Base-by-base conservation (phyloP, 2,797 vertebrate species). In the Serranus cabrilla region DNA sequence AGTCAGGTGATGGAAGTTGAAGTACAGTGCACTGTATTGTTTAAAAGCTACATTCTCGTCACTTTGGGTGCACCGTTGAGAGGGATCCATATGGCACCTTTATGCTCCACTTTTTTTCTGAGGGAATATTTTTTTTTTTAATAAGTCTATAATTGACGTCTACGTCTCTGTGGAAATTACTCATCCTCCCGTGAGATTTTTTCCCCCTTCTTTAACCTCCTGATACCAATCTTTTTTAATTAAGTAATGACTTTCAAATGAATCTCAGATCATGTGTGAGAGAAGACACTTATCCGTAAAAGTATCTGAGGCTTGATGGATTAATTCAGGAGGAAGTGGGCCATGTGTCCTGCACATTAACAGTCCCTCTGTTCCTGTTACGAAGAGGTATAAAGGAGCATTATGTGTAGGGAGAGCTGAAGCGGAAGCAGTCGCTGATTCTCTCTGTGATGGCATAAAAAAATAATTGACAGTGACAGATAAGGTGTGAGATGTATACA, bases 161-260 rank as follows among this genome's bases (percentile, higher is more conserved):
- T 80, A 49, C 81, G 71, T 92, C 87, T 78, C 86, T 74, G 75
- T 72, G 88, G 77, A 92, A 92, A 92, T 90, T 62, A 91, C 73
- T 81, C 74, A 88, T 84, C 60, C 76, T 86, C 83, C 50, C 37
- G n/a, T 71, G 81, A 87, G 83, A 85, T 31, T 45, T 52, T 45
- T 42, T 1, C 66, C 71, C 71, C 68, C 68, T 78, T 76, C 67
- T 68, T 83, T 88, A 88, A 86, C 84, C 80, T 86, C 87, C 70
- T 56, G 84, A 92, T 90, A 88, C 80, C 80, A 85, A 90, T 92
- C 74, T 89, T 86, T 87, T 87, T 94, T 91, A 92, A 93, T 94
- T 90, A 94, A 94, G 84, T 90, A 89, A 93, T 91, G 88, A 85
- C 88, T 93, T 92, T 90, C 83, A 90, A 90, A 93, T 92, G 82